These are phyloP conservation scores for Poeciliopsis turneri DNA, from an alignment of 2,797 vertebrate species.

Conservation along the genomic window DNA sequence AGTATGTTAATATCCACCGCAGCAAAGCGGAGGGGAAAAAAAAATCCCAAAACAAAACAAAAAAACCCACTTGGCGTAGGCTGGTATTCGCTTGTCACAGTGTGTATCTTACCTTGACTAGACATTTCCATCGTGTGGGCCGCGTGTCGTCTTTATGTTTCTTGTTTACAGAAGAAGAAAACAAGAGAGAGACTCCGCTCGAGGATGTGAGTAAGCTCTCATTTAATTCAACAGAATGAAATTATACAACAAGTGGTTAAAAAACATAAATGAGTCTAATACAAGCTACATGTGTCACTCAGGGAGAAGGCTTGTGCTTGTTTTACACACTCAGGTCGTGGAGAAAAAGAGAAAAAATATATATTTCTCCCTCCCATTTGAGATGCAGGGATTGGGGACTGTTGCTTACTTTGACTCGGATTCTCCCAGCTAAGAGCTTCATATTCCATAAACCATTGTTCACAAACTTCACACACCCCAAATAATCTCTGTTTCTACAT, in stretches of 20 bases:
- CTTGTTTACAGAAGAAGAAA: constrained; percentile 36
- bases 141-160: constrained; percentile 5
- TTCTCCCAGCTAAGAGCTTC: constrained; percentile 45
- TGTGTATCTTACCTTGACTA: constrained; percentile 19
- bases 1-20: background rate
- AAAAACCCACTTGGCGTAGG: background rate
- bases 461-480: constrained; percentile 49
- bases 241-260: constrained; percentile 74
- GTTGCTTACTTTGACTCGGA: constrained; percentile 44
- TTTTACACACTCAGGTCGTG: constrained; percentile 64
- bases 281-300: constrained; percentile 64
- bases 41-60: too few species aligned
- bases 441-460: constrained; percentile 33
- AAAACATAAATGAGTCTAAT: constrained; percentile 64
- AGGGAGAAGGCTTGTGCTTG: constrained; percentile 76
- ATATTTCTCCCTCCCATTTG: constrained; percentile 27
- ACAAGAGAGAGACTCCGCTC: constrained; percentile 33
- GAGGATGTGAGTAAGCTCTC: constrained; percentile 60
- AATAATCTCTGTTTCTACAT: constrained; percentile 31
- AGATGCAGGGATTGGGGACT: constrained; percentile 22
- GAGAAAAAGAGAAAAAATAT: constrained; percentile 31
- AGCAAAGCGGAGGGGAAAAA: background rate
- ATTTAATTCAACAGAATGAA: constrained; percentile 79
- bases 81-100: background rate
- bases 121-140: constrained; percentile 5